Percentiles rank a stretch among this genome's conserved stretches.
phyloP scores from a whole-genome alignment of 1,140 invertebrate genomes.

The Glomeris maerens region DNA sequence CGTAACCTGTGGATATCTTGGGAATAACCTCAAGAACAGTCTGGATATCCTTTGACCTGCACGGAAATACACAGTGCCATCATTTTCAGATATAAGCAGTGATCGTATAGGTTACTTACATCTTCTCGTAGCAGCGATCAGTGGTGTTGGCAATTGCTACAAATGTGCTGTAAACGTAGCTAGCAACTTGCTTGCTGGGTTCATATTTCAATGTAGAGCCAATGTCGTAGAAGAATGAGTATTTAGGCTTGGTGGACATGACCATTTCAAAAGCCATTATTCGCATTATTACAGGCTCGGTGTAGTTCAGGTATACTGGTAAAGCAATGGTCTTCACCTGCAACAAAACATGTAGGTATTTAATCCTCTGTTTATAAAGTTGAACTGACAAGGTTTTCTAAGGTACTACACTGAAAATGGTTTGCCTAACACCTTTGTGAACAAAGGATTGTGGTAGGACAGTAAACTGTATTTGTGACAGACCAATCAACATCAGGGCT shows the following conservation, averaged over 20 bases:
- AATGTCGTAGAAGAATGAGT: neutral
- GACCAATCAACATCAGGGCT: too few species aligned
- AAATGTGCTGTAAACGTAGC: constrained; percentile 6
- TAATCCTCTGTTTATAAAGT: too few species aligned
- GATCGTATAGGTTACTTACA: constrained; percentile 4
- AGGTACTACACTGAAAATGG: too few species aligned
- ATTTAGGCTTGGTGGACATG: constrained; percentile 6
- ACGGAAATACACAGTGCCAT: too few species aligned
- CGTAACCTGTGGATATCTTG: neutral
- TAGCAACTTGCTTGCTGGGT: constrained; percentile 4
- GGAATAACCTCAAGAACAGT: neutral
- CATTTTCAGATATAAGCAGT: too few species aligned
- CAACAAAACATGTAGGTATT: too few species aligned
- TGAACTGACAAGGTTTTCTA: too few species aligned
- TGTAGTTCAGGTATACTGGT: constrained; percentile 17
- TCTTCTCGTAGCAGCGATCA: constrained; percentile 1
- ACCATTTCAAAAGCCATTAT: constrained; percentile 18
- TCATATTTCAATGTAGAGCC: neutral
- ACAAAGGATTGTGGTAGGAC: too few species aligned
- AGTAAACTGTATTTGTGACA: too few species aligned
- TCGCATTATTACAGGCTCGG: constrained; percentile 16
- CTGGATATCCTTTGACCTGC: too few species aligned
- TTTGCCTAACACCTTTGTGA: too few species aligned
- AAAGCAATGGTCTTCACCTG: constrained; percentile 15
- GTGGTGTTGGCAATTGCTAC: constrained; percentile 3